Conservation (phyloP, 2,888 invertebrate species). For the Diabrotica balteata region DNA sequence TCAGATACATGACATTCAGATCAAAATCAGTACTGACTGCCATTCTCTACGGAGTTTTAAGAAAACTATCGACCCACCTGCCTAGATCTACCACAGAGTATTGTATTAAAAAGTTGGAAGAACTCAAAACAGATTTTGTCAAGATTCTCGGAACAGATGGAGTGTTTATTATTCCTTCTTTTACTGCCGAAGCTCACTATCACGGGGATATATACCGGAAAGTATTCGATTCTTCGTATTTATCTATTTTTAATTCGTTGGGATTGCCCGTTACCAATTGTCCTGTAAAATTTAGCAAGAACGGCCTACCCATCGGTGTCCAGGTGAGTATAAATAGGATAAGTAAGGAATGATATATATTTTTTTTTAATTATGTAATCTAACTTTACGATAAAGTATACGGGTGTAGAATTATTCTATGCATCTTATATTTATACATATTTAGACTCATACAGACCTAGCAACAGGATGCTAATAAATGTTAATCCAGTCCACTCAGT, state of each 20-base stretch:
- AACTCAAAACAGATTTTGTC: constrained; percentile 55
- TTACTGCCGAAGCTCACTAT: constrained; percentile 70
- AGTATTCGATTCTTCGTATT: constrained; percentile 77
- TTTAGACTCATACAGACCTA: too few relatives aligned
- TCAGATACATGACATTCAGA: constrained; percentile 70
- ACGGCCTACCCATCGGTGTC: constrained; percentile 78
- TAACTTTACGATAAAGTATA: too few relatives aligned
- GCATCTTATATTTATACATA: too few relatives aligned
- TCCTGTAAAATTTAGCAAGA: constrained; percentile 76
- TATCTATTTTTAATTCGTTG: constrained; percentile 82
- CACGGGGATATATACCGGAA: constrained; percentile 73
- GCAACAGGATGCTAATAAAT: too few relatives aligned
- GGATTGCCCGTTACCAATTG: constrained; percentile 87
- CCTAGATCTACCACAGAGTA: constrained; percentile 34
- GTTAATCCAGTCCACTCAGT: too few relatives aligned
- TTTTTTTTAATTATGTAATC: too few relatives aligned
- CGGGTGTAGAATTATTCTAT: too few relatives aligned
- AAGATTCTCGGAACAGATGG: constrained; percentile 71
- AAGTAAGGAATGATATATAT: too few relatives aligned
- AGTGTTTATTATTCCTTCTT: constrained; percentile 74
- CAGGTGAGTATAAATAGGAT: constrained; percentile 57
- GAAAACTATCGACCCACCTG: constrained; percentile 47
- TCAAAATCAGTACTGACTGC: constrained; percentile 74
- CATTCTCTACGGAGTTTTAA: constrained; percentile 64
- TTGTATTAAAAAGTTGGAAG: constrained; percentile 27